Base-by-base conservation (phyloP, 2,113 vertebrate genomes). In the Lepisosteus oculatus region DNA sequence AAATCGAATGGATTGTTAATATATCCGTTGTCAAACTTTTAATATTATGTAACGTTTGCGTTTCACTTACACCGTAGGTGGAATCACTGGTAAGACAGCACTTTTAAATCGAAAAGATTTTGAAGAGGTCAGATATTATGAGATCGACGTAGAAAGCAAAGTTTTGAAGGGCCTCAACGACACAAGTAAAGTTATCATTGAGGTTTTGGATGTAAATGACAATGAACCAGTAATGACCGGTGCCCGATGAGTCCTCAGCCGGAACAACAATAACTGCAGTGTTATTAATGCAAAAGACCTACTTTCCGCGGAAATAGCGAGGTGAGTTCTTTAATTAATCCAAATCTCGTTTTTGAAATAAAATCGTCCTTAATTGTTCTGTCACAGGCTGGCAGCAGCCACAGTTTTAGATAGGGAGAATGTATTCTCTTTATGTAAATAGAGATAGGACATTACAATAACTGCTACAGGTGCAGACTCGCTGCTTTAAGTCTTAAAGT, bases 211-310 rank as follows among this genome's bases (percentile, higher is more conserved):
- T 68, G 44, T 68, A 44, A 68, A 68, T 68, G 54, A 68, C 13
- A 68, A 54, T 43, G 44, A 6, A 0, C 54, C 54, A 15, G 8
- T 51, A 54, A 54, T 51, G 47, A 4, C 66, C 66, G 3, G 13
- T 74, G 1, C 29, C n/a, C 6, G 72, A 62, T 13, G 43, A 64
- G 12, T 54, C 61, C 9, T 11, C 9, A n/a, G 11, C 67, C 12
- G 72, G 72, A 12, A 74, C 72, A 7, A 67, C 54, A 43, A 44
- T 74, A 3, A 67, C 66, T 65, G 29, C 29, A 29, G 29, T 29
- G 15, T 74, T 43, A 55, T 74, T 44, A 69, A 67, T 13, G 67
- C 41, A 1, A 43, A 67, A 4, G 72, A 74, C 67, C 51, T 17
- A 65, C 67, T 69, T 43, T 74, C 72, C 43, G 68, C 2, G 3